phyloP scores from a whole-genome alignment of 2,888 invertebrate genomes.

The Sinodicranocentrus sp. region DNA sequence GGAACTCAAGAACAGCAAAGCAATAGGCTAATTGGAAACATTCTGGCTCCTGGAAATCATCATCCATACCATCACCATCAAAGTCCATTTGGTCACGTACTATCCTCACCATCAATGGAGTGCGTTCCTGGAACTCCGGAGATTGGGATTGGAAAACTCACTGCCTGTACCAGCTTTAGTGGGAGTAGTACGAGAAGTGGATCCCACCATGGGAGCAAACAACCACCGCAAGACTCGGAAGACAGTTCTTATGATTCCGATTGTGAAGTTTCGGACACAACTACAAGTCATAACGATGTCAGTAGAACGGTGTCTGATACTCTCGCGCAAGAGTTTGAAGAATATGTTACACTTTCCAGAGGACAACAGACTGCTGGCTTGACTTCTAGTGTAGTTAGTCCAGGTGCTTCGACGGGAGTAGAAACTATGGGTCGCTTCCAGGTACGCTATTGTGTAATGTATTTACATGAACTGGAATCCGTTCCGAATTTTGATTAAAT shows the following conservation, averaged over 20 bases:
- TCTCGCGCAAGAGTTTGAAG: constrained; percentile 90
- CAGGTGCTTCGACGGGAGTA: constrained; percentile 38
- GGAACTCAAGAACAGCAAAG: constrained; percentile 35
- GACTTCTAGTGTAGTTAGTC: constrained; percentile 9
- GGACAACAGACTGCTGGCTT: constrained; percentile 58
- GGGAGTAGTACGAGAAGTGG: constrained; percentile 40
- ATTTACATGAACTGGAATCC: not conserved
- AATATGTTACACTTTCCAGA: constrained; percentile 83
- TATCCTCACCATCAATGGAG: constrained; percentile 45
- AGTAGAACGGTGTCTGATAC: constrained; percentile 91
- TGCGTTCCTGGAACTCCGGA: constrained; percentile 48
- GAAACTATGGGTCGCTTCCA: constrained; percentile 44
- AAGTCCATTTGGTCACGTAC: constrained; percentile 33
- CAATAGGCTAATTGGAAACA: constrained; percentile 17
- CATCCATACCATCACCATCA: constrained; percentile 37
- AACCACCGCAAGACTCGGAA: constrained; percentile 80
- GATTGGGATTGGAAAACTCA: constrained; percentile 31
- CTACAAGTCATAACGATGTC: constrained; percentile 85
- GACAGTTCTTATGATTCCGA: constrained; percentile 94
- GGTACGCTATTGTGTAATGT: constrained; percentile 26
- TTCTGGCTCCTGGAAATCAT: constrained; percentile 3
- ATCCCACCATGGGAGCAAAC: constrained; percentile 44
- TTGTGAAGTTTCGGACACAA: constrained; percentile 81
- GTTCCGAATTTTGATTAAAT: not conserved
- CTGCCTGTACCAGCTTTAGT: constrained; percentile 60